Base-by-base conservation (phyloP, 1,140 invertebrate genomes). In the Calephelis virginiensis region DNA sequence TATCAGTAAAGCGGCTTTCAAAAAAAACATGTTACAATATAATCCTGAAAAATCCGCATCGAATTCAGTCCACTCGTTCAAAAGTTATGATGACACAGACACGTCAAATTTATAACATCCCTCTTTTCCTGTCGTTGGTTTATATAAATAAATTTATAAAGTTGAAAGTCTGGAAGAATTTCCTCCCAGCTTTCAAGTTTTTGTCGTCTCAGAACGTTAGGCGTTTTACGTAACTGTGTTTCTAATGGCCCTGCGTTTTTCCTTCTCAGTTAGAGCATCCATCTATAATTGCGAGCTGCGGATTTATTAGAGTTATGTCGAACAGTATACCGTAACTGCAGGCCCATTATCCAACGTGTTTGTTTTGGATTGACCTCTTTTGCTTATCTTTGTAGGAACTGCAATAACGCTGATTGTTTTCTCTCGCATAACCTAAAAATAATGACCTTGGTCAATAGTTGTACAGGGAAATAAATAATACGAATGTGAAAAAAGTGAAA, bases 181-280 rank as follows among this genome's bases (percentile, higher is more conserved):
- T 61, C 64, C 56, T 63, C 68, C 75, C 50, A 75, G 77, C 76
- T 82, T 70, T 72, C 68, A 77, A 75, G 72, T 75, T 81, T 82
- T 78, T 78, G 71, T 47, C 45, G 59, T 64, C 45, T 6, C 64
- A 70, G 69, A 69, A 77, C 76, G 75, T 78, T 79, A 78, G 78
- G 50, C 77, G 72, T 84, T 87, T 85, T 81, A 82, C 76, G 76
- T 87, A 87, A 87, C 83, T 89, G 82, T 85, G 76, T 67, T 77
- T 89, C 76, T 89, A 86, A 86, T 89, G 80, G 83, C 53, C 73
- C 45, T 79, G 66, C 73, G 77, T 85, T 87, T 89, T 89, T 84
- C 81, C 68, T 49, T 59, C 50, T 60, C 38, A 63, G 69, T 71
- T 71, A 77, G 80, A 77, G 73, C 78, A 72, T 69, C 71, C 77